Evolutionary conservation across 1,140 invertebrate species (phyloP), one percentile per base, ranked within the genome.

Genomic region (Euura saliciscinereae): DNA sequence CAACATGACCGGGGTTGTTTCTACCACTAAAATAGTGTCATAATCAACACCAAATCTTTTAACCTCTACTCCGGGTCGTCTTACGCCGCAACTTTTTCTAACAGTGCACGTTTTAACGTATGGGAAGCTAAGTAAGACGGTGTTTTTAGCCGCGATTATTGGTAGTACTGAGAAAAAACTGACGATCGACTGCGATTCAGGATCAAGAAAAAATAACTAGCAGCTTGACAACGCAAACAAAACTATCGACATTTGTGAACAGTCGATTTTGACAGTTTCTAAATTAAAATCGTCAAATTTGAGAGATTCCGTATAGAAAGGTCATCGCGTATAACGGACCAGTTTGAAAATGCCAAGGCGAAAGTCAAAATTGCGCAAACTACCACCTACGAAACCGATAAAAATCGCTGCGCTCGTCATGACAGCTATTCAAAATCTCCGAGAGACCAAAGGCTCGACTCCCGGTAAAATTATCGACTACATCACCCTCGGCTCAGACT

Each of bases 381-480:
- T 6, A 6, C 45, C 69, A 68, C 13, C 74, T 67, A 3, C 7
- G 3, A 79, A 69, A 70, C 81, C 82, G 11, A 74, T 78, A 69
- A 83, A 80, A 71, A 81, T 86, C 51, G 80, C 80, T 3, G 77
- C 81, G 42, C 73, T 85, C 46, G 77, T 86, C 11, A 74, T 82
- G 0, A 79, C 80, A 5, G 83, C 83, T 13, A 82, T 86, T 70
- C 78, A 80, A 11, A 76, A 84, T 74, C 78, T 86, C n/a, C 66
- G 78, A 7, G 78, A 82, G 67, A 78, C 71, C n/a, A 80, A 80
- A 73, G 83, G 80, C 43, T 77, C 78, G 0, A 81, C 83, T 11
- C 68, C 79, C 0, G 76, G 71, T 45, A 82, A 78, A 59, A 86
- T 85, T n/a, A 74, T 77, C 28, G 79, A 78, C 70, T 82, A 84